Conservation (phyloP, 2,888 invertebrate genomes). For the Phlogophora meticulosa region DNA sequence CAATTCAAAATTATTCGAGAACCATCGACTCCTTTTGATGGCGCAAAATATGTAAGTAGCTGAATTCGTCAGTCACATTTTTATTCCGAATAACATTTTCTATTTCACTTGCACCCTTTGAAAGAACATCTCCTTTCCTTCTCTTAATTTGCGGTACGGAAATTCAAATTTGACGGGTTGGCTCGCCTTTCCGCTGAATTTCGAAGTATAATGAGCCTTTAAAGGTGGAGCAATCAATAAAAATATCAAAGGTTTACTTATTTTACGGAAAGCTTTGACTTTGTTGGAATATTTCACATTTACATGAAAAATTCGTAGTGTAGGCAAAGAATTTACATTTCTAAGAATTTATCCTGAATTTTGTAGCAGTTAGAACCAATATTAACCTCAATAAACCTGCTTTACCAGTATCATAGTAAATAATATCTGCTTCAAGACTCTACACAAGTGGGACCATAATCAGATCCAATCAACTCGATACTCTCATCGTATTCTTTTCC, state of each 20-base stretch:
- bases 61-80: slow-evolving; percentile 87
- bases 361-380: neutral
- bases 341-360: slow-evolving; percentile 14
- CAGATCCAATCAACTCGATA: neutral
- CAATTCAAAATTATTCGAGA: slow-evolving; percentile 90
- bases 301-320: slow-evolving; percentile 34
- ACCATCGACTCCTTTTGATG: slow-evolving; percentile 88
- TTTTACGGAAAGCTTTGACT: slow-evolving; percentile 64
- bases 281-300: slow-evolving; percentile 57
- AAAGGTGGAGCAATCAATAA: slow-evolving; percentile 89
- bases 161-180: slow-evolving; percentile 88
- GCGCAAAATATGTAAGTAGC: slow-evolving; percentile 91
- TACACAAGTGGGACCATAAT: neutral
- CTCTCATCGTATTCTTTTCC: neutral
- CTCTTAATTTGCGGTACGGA: slow-evolving; percentile 84
- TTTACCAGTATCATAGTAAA: too few relatives aligned
- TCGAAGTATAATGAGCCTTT: slow-evolving; percentile 87
- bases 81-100: slow-evolving; percentile 79
- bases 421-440: neutral
- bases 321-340: slow-evolving; percentile 21
- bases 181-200: slow-evolving; percentile 89
- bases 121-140: slow-evolving; percentile 66
- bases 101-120: slow-evolving; percentile 67
- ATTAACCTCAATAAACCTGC: neutral
- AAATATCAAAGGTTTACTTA: slow-evolving; percentile 79